Base-by-base conservation (phyloP, 2,113 vertebrate species). In the Athene noctua region DNA sequence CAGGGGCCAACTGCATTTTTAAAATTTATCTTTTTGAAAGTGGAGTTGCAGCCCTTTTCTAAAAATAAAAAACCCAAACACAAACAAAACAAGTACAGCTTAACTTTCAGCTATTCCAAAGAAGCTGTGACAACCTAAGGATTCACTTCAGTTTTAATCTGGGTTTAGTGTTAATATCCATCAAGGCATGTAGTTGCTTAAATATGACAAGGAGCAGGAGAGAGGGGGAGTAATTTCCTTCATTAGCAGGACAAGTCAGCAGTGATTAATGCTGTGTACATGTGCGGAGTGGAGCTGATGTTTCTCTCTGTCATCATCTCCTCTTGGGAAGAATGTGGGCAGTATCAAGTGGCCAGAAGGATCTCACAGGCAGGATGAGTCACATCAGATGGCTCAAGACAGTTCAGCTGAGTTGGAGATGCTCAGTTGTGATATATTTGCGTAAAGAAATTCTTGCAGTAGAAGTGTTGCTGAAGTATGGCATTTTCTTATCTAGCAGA, bases 311-410 rank as follows among this genome's bases (percentile, higher is more conserved):
- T 75, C 66, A 5, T 89, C 73, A 66, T 94, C 65, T 87, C 34
- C 73, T 94, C 66, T 51, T 86, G 85, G 62, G 78, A 94, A 91
- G 61, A 95, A 89, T 73, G 66, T 89, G 52, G 44, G 70, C 65
- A 91, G 57, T 68, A 84, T 61, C 70, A 77, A 75, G 73, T 6
- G 16, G 54, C 49, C 65, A 87, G 63, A 77, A 83, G 55, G 67
- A 74, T 86, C 72, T 94, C 75, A 86, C 46, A 92, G 80, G 40
- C 78, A 81, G 58, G 62, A 85, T 94, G 73, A 94, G 71, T 63
- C 94, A 77, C 84, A 66, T 95, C 80, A 77, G 78, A 70, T 21
- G n/a, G 46, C 71, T 91, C 2, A 3, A 89, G 89, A 89, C 51
- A 65, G 66, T 95, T 85, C 80, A 90, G 18, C 80, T 1, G 0